A percentile compares a stretch with the other conserved stretches of the same genome.
Conservation (phyloP, 2,888 invertebrate species). For the Panzeria rudis region DNA sequence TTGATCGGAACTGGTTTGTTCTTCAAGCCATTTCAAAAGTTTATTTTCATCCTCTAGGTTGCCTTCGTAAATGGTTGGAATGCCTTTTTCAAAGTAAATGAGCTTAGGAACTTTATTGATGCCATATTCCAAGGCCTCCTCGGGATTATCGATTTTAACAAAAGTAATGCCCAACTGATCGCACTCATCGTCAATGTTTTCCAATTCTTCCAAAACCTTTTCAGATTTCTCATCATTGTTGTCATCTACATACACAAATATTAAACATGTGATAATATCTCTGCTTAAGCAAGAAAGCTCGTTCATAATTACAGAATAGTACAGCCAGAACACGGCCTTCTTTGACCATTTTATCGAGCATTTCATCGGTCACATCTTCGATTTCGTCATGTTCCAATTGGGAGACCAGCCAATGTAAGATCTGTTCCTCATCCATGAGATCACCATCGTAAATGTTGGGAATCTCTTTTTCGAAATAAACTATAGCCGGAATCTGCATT, state of each 20-base stretch:
- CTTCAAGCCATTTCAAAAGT: constrained; percentile 92
- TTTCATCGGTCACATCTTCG: constrained; percentile 97
- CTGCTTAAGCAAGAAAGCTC: neutral
- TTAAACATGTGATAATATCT: constrained; percentile 37
- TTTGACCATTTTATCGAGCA: constrained; percentile 94
- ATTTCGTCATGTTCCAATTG: constrained; percentile 96
- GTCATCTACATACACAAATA: constrained; percentile 87
- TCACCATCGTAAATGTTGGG: constrained; percentile 97
- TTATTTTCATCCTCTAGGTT: constrained; percentile 95
- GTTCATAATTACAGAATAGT: constrained; percentile 90
- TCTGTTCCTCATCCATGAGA: constrained; percentile 94
- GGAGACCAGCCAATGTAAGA: constrained; percentile 93
- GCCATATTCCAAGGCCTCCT: constrained; percentile 95
- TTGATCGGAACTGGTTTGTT: constrained; percentile 93
- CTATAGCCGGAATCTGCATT: constrained; percentile 89
- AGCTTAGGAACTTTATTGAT: constrained; percentile 94
- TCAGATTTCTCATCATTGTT: constrained; percentile 95
- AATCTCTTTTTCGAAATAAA: constrained; percentile 96
- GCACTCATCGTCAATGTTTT: constrained; percentile 97
- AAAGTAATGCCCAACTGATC: constrained; percentile 94
- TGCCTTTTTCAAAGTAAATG: constrained; percentile 92
- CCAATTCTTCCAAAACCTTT: constrained; percentile 92
- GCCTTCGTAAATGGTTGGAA: constrained; percentile 91
- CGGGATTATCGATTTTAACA: constrained; percentile 95
- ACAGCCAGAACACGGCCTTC: constrained; percentile 95